Percentiles rank a stretch among this genome's conserved stretches.
phyloP scores from a whole-genome alignment of 2,113 vertebrate species.

The Triplophysa siluroides region DNA sequence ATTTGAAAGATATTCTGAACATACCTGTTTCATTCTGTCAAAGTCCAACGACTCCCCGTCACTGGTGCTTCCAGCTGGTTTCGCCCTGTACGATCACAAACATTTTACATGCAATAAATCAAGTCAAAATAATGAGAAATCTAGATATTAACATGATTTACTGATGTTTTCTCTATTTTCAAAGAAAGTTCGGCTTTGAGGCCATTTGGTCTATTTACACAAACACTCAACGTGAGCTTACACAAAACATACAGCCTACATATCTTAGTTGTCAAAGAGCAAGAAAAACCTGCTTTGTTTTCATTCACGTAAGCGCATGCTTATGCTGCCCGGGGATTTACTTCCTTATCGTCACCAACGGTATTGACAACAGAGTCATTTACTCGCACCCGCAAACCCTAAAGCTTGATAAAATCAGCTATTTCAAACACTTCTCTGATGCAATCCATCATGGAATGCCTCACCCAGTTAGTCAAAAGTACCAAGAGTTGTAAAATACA shows the following conservation, averaged over 20 bases:
- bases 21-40: constrained; percentile 98
- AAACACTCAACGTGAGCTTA: not conserved
- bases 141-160: not conserved
- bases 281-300: constrained; percentile 14
- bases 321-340: constrained; percentile 6
- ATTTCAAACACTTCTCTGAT: not conserved
- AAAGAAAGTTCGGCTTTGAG: constrained; percentile 1
- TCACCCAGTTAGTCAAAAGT: not conserved
- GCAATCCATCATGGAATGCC: not conserved
- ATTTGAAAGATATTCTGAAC: constrained; percentile 40
- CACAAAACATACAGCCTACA: not conserved
- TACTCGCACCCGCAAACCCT: not conserved
- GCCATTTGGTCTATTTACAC: constrained; percentile 4
- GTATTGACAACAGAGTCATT: constrained; percentile 14
- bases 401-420: not conserved
- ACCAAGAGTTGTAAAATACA: not conserved
- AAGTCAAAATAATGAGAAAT: not conserved
- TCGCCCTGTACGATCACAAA: constrained; percentile 78
- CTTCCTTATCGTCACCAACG: constrained; percentile 7
- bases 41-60: constrained; percentile 93
- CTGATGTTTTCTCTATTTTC: not conserved
- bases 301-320: not conserved
- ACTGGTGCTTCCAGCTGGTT: constrained; percentile 86
- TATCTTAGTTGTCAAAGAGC: not conserved
- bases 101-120: not conserved